These are phyloP conservation scores for Coracias cyanogaster DNA, from an alignment of 2,797 vertebrate genomes.

Conservation along the genomic window DNA sequence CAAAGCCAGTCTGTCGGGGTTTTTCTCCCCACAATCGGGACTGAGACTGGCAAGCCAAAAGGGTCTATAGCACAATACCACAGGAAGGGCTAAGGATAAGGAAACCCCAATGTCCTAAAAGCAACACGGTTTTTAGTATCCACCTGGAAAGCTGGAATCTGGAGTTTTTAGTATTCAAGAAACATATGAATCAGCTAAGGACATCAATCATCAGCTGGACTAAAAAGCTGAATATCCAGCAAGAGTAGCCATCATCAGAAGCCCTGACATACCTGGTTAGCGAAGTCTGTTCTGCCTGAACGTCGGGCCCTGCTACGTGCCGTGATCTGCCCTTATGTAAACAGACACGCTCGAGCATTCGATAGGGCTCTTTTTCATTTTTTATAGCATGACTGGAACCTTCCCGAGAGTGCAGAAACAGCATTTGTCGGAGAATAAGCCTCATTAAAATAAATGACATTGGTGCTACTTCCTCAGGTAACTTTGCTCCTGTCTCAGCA, in stretches of 20 bases:
- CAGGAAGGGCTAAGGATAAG: neutral
- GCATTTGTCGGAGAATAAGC: slow-evolving; percentile 59
- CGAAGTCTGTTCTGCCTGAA: no score
- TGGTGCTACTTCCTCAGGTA: slow-evolving; percentile 43
- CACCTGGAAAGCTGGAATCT: neutral
- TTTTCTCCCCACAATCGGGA: accelerated
- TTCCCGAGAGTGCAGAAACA: neutral
- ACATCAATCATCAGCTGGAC: neutral
- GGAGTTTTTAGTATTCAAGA: neutral
- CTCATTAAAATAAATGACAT: slow-evolving; percentile 65
- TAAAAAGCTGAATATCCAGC: neutral
- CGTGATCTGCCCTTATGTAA: neutral
- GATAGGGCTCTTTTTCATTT: slow-evolving; percentile 5
- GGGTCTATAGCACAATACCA: neutral
- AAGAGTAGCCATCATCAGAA: neutral
- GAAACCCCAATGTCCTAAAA: neutral
- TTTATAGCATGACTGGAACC: slow-evolving; percentile 45
- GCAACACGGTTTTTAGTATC: neutral
- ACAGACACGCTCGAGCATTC: neutral
- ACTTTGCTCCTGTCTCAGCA: slow-evolving; percentile 59
- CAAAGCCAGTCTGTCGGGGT: neutral
- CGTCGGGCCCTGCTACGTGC: neutral
- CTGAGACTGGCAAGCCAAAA: neutral
- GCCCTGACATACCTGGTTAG: neutral
- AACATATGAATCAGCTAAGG: neutral